Base-by-base conservation (phyloP, 2,113 vertebrate species). In the Argyrosomus japonicus region DNA sequence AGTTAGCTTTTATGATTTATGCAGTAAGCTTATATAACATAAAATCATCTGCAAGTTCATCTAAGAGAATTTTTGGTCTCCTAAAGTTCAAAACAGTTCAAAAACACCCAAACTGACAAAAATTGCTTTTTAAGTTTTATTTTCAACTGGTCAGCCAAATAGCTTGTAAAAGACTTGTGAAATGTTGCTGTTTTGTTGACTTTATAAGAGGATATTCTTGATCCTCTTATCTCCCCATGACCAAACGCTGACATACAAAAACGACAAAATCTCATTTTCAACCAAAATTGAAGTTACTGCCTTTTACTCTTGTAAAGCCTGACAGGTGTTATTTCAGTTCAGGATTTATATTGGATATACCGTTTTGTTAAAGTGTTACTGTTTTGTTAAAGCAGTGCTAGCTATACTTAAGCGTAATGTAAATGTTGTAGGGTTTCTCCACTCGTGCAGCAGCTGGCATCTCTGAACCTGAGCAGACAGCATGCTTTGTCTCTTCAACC, bases 181-280 rank as follows among this genome's bases (percentile, higher is more conserved):
- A 86, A 84, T 57, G 67, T 51, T 57, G n/a, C 21, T 53, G 40
- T 68, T 81, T 81, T 74, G 75, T 82, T 77, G 83, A 80, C 75
- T 75, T 84, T 80, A 40, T 89, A 77, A 87, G 80, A 88, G 84
- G 84, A 90, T 85, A 78, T 88, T 69, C 63, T 79, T 87, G 84
- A 93, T 87, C 82, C 80, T 89, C 84, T 88, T 82, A 88, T 89
- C 84, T 32, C 72, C 25, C 47, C 43, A 21, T 65, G 77, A 78
- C 81, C 73, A 86, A 83, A 85, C 25, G 84, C 86, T 89, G 86
- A 79, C 81, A 67, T 83, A 78, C 18, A 68, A 76, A 79, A 87
- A 62, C 67, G 50, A 68, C 61, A 54, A 85, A 77, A 75, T 75
- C 53, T 85, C 9, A 81, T 70, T 88, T 81, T 77, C n/a, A 73